phyloP scores from a whole-genome alignment of 2,888 invertebrate genomes.

The Athalia circularis region DNA sequence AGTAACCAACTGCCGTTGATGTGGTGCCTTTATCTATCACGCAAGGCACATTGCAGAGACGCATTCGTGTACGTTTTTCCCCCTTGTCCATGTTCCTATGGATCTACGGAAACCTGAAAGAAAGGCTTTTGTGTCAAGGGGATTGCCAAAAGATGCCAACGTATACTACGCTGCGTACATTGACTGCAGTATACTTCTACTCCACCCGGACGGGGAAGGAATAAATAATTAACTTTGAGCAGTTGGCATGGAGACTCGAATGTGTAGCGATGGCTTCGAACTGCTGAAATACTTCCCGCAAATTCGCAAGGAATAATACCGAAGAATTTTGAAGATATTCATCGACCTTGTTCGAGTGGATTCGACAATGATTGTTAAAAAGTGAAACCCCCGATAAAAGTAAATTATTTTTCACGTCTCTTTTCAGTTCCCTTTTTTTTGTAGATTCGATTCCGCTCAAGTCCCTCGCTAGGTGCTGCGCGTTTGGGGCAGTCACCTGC shows the following conservation, averaged over 20 bases:
- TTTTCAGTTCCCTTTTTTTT: background rate
- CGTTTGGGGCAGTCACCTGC: constrained; percentile 41
- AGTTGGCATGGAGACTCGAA: constrained; percentile 22
- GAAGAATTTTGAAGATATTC: too few species aligned
- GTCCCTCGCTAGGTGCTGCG: constrained; percentile 1
- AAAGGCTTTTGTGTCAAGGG: constrained; percentile 5
- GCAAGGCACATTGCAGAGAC: background rate
- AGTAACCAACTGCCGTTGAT: constrained; percentile 10
- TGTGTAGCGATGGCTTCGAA: constrained; percentile 12
- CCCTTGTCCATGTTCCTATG: too few species aligned
- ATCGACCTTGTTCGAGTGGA: too few species aligned
- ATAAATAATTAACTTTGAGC: constrained; percentile 39
- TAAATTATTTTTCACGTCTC: background rate
- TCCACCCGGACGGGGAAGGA: constrained; percentile 24
- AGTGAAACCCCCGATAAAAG: background rate
- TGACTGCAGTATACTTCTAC: background rate
- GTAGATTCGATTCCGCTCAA: background rate
- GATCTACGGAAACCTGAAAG: too few species aligned
- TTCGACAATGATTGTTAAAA: background rate
- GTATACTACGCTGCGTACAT: background rate
- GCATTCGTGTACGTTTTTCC: background rate
- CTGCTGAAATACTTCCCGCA: background rate
- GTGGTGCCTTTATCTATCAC: constrained; percentile 4
- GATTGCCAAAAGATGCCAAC: background rate
- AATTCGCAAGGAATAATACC: background rate